These are phyloP conservation scores for Scortum barcoo DNA, from an alignment of 2,113 vertebrate genomes.

Conservation along the genomic window DNA sequence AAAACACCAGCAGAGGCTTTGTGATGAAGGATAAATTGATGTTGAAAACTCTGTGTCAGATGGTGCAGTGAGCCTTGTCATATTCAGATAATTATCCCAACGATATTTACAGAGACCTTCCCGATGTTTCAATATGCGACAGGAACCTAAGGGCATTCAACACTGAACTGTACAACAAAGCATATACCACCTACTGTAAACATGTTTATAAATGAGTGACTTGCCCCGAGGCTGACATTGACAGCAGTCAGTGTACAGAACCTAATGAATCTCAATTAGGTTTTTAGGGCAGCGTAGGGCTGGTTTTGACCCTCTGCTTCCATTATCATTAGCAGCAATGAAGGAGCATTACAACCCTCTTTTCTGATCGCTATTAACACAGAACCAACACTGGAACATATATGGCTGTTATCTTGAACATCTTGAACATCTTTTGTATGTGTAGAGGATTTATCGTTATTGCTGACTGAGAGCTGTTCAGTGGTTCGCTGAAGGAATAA, in stretches of 20 bases:
- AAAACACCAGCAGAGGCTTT: background rate
- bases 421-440: conserved; percentile 3
- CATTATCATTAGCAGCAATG: conserved; percentile 22
- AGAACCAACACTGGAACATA: conserved; percentile 5
- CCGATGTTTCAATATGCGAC: background rate
- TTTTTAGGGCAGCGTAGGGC: conserved; percentile 22
- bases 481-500: background rate
- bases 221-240: conserved; percentile 40
- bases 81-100: conserved; percentile 62
- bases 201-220: conserved; percentile 48
- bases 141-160: conserved; percentile 46
- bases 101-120: conserved; percentile 49
- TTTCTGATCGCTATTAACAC: conserved; percentile 3
- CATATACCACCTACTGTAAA: conserved; percentile 37
- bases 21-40: conserved; percentile 23
- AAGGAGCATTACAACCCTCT: conserved; percentile 1
- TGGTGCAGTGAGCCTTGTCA: conserved; percentile 32
- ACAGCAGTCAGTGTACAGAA: conserved; percentile 22
- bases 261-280: conserved; percentile 46
- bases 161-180: conserved; percentile 55
- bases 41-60: conserved; percentile 34
- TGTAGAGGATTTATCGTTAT: background rate
- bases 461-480: background rate
- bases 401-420: background rate
- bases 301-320: conserved; percentile 14